phyloP scores from a whole-genome alignment of 2,797 vertebrate genomes.

The Antrozous pallidus region DNA sequence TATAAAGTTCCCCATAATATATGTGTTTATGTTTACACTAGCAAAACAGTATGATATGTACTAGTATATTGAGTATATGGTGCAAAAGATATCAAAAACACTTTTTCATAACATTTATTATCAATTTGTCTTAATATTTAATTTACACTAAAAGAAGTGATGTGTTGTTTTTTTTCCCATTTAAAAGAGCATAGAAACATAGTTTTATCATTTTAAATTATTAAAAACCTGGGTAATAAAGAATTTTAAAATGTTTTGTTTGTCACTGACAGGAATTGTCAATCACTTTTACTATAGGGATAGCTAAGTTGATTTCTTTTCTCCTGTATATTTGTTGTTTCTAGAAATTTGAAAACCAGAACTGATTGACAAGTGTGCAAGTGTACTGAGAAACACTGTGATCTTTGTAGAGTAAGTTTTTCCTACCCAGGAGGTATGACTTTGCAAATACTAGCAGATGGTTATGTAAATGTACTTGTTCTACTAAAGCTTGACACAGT shows the following conservation, averaged over 20 bases:
- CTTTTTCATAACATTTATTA: not conserved
- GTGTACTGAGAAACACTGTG: conserved; percentile 38
- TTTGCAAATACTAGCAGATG: conserved; percentile 70
- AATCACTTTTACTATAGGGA: not conserved
- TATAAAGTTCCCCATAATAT: not conserved
- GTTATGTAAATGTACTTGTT: conserved; percentile 56
- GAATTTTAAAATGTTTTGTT: not conserved
- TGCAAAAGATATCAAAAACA: not conserved
- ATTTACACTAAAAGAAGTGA: not conserved
- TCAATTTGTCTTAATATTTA: not conserved
- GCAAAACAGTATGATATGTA: not conserved
- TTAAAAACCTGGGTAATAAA: not conserved
- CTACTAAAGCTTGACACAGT: conserved; percentile 29
- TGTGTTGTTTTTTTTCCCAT: not conserved
- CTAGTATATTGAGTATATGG: not conserved
- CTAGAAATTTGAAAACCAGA: conserved; percentile 14
- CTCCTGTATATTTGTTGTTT: not conserved
- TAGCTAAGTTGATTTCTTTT: not conserved
- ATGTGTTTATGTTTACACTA: not conserved
- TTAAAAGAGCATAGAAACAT: not conserved
- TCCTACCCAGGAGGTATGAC: conserved; percentile 56
- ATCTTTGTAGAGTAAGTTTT: conserved; percentile 43
- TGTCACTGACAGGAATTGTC: not conserved
- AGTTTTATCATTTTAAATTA: not conserved
- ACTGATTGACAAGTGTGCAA: conserved; percentile 60